A percentile compares a stretch with the other conserved stretches of the same genome.
Conservation (phyloP, 2,113 vertebrate genomes). For the Edolisoma coerulescens region DNA sequence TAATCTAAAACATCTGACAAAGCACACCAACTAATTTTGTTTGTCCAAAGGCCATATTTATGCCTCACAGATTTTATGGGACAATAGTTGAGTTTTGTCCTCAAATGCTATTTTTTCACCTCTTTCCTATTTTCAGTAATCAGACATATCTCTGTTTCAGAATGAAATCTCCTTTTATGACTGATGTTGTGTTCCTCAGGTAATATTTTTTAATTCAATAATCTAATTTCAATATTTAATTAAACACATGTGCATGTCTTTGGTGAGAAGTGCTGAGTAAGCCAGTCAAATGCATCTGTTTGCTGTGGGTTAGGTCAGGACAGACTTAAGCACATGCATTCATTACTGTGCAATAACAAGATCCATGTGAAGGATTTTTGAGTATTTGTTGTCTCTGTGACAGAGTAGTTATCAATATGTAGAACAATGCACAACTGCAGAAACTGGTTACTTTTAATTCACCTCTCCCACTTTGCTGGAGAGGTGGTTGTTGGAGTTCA, state of each 20-base stretch:
- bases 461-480: neutral
- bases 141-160: neutral
- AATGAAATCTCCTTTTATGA: neutral
- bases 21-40: neutral
- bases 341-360: neutral
- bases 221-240: conserved; percentile 55
- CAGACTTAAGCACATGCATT: neutral
- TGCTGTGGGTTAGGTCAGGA: neutral
- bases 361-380: neutral
- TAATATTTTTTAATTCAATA: conserved; percentile 23
- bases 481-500: neutral
- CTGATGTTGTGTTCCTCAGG: neutral
- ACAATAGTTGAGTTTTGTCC: neutral
- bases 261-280: conserved; percentile 29
- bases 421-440: neutral
- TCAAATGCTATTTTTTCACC: neutral
- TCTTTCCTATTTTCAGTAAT: neutral
- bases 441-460: neutral
- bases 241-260: neutral
- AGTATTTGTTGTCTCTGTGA: neutral
- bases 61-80: neutral
- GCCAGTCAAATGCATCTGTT: conserved; percentile 2
- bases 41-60: neutral
- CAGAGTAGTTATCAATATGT: neutral
- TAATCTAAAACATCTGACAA: neutral